Percentiles rank a stretch among this genome's conserved stretches.
Conservation (phyloP, 1,140 invertebrate species). For the Platorchestia sp. region DNA sequence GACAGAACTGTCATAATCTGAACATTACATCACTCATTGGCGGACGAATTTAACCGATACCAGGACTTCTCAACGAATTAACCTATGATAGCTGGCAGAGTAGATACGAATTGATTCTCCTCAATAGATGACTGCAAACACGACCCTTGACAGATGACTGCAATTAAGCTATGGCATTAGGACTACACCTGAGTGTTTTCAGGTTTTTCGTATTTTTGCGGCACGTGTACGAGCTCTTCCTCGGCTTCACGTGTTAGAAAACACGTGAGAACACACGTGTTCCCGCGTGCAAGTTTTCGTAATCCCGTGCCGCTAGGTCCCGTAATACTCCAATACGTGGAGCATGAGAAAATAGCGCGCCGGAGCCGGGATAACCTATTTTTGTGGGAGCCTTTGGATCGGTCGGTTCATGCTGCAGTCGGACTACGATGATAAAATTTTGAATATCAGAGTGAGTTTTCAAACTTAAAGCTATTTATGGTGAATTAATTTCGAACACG, state of each 20-base stretch:
- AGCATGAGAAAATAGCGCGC: not conserved
- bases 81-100: too few species aligned
- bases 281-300: not conserved
- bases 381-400: not conserved
- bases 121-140: too few species aligned
- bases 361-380: not conserved
- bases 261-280: conserved; percentile 32
- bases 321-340: not conserved
- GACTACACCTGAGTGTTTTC: not conserved
- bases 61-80: too few species aligned
- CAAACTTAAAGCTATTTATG: not conserved
- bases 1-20: too few species aligned
- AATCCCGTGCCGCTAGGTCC: not conserved
- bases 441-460: not conserved
- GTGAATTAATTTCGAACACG: not conserved
- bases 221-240: not conserved
- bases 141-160: too few species aligned
- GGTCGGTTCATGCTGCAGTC: not conserved
- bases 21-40: too few species aligned
- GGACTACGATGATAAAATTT: not conserved
- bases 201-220: not conserved
- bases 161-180: too few species aligned
- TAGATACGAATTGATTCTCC: too few species aligned
- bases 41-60: too few species aligned
- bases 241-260: not conserved